A percentile compares a stretch with the other conserved stretches of the same genome.
These are phyloP conservation scores for Lobophora halterata DNA, from an alignment of 2,888 invertebrate species.

Conservation along the genomic window DNA sequence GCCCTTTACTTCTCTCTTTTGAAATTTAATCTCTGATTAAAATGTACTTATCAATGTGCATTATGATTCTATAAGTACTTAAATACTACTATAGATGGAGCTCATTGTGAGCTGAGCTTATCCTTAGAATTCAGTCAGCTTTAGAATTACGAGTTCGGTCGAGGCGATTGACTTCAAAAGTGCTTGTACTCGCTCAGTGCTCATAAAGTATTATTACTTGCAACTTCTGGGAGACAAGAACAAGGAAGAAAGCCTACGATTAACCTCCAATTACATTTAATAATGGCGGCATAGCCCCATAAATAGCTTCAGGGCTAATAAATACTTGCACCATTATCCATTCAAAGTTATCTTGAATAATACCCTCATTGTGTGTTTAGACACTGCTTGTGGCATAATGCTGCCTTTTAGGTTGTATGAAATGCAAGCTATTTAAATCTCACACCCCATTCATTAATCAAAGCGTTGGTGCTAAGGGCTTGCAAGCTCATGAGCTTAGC, in stretches of 20 bases:
- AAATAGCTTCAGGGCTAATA: slow-evolving; percentile 12
- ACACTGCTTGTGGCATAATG: slow-evolving; percentile 30
- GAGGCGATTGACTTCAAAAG: too few relatives aligned
- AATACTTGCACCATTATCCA: slow-evolving; percentile 24
- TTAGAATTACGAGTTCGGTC: too few relatives aligned
- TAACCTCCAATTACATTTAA: slow-evolving; percentile 13
- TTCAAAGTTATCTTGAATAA: slow-evolving; percentile 31
- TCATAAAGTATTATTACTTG: background rate
- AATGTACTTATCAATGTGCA: too few relatives aligned
- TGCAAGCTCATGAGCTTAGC: slow-evolving; percentile 1
- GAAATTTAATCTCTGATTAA: too few relatives aligned
- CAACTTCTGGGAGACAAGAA: slow-evolving; percentile 1
- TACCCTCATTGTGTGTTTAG: slow-evolving; percentile 31
- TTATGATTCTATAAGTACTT: too few relatives aligned
- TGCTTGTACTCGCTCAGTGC: too few relatives aligned
- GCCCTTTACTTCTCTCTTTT: too few relatives aligned
- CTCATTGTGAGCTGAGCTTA: too few relatives aligned
- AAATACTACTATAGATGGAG: too few relatives aligned
- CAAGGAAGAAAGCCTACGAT: slow-evolving; percentile 8
- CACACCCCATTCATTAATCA: slow-evolving; percentile 57
- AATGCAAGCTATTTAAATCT: slow-evolving; percentile 52
- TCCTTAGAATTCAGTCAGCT: too few relatives aligned
- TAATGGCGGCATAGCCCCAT: slow-evolving; percentile 9
- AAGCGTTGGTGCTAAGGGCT: slow-evolving; percentile 33
- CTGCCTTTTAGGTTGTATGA: slow-evolving; percentile 29